Evolutionary conservation across 1,140 invertebrate genomes (phyloP).

Genomic region (Aporrectodea caliginosa): DNA sequence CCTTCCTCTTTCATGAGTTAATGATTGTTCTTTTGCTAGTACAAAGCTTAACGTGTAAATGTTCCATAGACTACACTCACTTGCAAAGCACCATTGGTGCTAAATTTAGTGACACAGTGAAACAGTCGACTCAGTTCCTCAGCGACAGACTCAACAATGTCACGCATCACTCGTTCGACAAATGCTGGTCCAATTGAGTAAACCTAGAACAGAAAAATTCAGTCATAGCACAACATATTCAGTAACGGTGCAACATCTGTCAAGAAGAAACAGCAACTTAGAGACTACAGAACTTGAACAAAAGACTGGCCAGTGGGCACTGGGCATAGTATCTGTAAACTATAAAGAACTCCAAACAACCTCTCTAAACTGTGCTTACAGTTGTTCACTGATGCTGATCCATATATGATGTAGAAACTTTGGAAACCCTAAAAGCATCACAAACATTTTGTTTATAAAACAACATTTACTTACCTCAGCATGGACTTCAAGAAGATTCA

Average conservation of each 20-base stretch:
- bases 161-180: constrained; percentile 70
- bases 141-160: constrained; percentile 82
- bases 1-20: constrained; percentile 33
- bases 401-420: too few species aligned
- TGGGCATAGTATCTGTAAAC: too few species aligned
- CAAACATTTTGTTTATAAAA: too few species aligned
- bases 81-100: constrained; percentile 65
- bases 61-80: constrained; percentile 40
- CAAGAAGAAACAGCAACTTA: background rate
- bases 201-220: constrained; percentile 65
- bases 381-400: too few species aligned
- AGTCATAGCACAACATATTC: background rate
- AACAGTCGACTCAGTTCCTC: constrained; percentile 84
- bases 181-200: constrained; percentile 75
- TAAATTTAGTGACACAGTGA: constrained; percentile 71
- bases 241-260: background rate
- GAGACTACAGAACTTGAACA: background rate
- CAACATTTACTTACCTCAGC: constrained; percentile 83
- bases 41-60: constrained; percentile 56
- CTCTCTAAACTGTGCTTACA: too few species aligned
- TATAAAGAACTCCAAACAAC: too few species aligned
- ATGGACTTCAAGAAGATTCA: constrained; percentile 86
- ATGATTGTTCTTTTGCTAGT: constrained; percentile 23
- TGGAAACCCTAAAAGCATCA: too few species aligned
- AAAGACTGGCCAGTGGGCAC: background rate